Evolutionary conservation across 2,888 invertebrate species (phyloP), one percentile per base, ranked within the genome.

Genomic region (Hydriomena furcata): DNA sequence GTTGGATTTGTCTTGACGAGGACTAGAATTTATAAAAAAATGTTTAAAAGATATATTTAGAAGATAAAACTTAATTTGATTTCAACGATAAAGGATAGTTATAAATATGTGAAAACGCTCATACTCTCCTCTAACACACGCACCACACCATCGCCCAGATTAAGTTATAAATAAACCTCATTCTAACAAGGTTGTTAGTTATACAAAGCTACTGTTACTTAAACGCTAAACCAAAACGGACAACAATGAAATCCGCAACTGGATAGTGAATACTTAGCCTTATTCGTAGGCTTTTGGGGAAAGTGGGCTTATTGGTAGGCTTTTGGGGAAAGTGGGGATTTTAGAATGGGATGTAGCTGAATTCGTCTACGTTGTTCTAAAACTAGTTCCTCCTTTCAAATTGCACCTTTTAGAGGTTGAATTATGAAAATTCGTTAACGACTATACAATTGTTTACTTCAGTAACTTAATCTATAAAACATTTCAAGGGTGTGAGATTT

Each of bases 131-230:
- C 52, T 42, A 23, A 6, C 32, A 13, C 11, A 23, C 23, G 6
- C n/a, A 13, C 27, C 36, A 10, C 25, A 35, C 31, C 23, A 27
- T 30, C 24, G 21, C 27, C 12, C 31, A 63, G 66, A 70, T 71
- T 68, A 66, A 71, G 71, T 66, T 65, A 70, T 67, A 73, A 68
- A 67, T 70, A 66, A 62, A 40, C 50, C 53, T 41, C 57, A 57
- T 57, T 56, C 65, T 75, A 75, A 74, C 73, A 69, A 73, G 68
- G 54, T 57, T 58, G 58, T 69, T 66, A 65, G 62, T 71, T 72
- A 70, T 73, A 71, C 17, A 10, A 36, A 43, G 44, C 52, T 47
- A 35, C 55, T 6, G 36, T 38, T 35, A 48, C 37, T 13, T 36
- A 49, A 50, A 50, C 43, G 34, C 42, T 53, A 8, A 11, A 47